Base-by-base conservation (phyloP, 2,888 invertebrate genomes). In the Eurois occulta region DNA sequence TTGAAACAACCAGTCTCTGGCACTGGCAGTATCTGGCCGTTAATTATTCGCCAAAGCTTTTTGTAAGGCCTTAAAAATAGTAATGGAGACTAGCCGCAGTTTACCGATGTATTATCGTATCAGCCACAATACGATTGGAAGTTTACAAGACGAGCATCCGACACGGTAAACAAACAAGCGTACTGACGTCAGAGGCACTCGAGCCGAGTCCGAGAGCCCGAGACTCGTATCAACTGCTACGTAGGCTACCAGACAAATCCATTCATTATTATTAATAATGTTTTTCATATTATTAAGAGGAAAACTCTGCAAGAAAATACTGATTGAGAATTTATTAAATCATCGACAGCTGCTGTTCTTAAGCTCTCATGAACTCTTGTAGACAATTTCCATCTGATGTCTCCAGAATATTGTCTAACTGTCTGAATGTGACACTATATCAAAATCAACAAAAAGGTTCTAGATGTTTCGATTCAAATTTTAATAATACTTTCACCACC, bases 81-180 rank as follows among this genome's bases (percentile, higher is more conserved):
- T 83, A 46, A 38, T 21, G 16, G 38, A 24, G 66, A 80, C 82
- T 86, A 87, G 85, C 80, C 75, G 70, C 69, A 83, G 78, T 83
- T 88, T 75, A 72, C 64, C 71, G 41, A 58, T 72, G 78, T 90
- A 92, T 91, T 92, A 92, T 90, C 89, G 91, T 90, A 90, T 88
- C 85, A 87, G 88, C 91, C 92, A 94, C 94, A 94, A 94, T 93
- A 92, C 91, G 91, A 91, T 94, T 94, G 94, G 94, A 95, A 94
- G 95, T 95, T 95, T 95, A 96, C 94, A 93, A 89, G 90, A 91
- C 91, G 90, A 89, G 93, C 93, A 93, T 94, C 94, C 94, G 93
- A 92, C 91, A 86, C 89, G 90, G 92, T 94, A 95, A 95, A 95
- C 95, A 95, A 95, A 94, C 94, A 94, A 89, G 87, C 83, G 81